Evolutionary conservation across 2,888 invertebrate genomes (phyloP).

Genomic region (Phengaris alcon): DNA sequence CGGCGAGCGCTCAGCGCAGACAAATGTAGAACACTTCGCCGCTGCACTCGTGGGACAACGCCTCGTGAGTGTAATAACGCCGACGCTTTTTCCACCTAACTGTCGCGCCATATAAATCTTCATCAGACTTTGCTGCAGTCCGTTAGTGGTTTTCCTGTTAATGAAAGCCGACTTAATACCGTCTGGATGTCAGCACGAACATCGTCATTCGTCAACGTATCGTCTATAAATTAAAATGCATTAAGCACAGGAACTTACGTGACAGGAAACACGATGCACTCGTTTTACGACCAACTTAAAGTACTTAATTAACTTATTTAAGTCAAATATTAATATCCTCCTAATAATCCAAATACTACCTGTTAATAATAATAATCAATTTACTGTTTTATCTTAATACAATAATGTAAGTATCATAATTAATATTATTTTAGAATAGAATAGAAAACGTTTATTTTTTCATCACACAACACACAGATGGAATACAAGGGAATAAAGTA

Average conservation of each 20-base stretch:
- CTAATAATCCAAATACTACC: neutral
- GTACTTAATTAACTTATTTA: conserved; percentile 3
- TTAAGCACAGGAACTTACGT: neutral
- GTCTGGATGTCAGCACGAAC: conserved; percentile 3
- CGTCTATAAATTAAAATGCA: conserved; percentile 26
- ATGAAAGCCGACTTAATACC: conserved; percentile 11
- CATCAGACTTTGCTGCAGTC: conserved; percentile 34
- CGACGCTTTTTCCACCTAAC: conserved; percentile 32
- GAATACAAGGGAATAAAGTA: too few relatives aligned
- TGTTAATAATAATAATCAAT: neutral
- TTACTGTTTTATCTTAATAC: conserved; percentile 7
- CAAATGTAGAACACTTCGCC: conserved; percentile 26
- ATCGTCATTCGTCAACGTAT: neutral
- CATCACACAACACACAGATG: too few relatives aligned
- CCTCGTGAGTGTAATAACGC: conserved; percentile 22
- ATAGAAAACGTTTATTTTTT: too few relatives aligned
- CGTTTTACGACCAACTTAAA: conserved; percentile 4
- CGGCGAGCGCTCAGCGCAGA: conserved; percentile 21
- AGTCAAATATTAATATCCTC: conserved; percentile 24
- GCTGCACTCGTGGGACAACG: conserved; percentile 24
- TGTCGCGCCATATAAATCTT: conserved; percentile 36
- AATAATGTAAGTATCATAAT: neutral
- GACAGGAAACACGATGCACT: conserved; percentile 5
- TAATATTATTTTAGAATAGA: too few relatives aligned
- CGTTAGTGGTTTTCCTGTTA: conserved; percentile 31